Conservation (phyloP, 2,113 vertebrate species). For the Paramisgurnus dabryanus region DNA sequence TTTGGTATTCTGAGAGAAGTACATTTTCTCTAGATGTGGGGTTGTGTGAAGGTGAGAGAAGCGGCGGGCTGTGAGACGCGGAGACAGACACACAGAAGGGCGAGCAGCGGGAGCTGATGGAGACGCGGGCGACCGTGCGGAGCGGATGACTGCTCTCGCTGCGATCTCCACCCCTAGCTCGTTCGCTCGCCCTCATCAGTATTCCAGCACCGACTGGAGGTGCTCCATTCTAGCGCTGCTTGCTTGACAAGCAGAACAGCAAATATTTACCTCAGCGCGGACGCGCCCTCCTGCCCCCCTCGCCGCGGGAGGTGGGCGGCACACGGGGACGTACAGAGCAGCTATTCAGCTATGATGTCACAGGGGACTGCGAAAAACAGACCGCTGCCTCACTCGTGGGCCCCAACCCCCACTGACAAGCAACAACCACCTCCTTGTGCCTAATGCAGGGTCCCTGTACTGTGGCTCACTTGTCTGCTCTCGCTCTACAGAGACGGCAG, state of each 20-base stretch:
- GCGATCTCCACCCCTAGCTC: constrained; percentile 13
- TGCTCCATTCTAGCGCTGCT: constrained; percentile 66
- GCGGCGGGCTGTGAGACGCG: neutral
- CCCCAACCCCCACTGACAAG: constrained; percentile 25
- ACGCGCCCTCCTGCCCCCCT: constrained; percentile 43
- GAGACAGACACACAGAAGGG: neutral
- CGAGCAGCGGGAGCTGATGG: constrained; percentile 14
- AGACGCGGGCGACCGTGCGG: constrained; percentile 14
- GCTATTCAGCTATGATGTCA: constrained; percentile 54
- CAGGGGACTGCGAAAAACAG: constrained; percentile 47
- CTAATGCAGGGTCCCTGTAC: neutral
- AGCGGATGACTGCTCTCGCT: constrained; percentile 5
- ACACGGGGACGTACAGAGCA: constrained; percentile 55
- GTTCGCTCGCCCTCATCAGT: constrained; percentile 65
- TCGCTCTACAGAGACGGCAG: neutral
- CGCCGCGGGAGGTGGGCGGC: constrained; percentile 17
- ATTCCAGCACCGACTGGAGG: constrained; percentile 70
- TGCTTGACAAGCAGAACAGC: constrained; percentile 78
- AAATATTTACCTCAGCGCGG: constrained; percentile 76
- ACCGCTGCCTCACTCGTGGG: constrained; percentile 30
- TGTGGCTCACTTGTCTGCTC: constrained; percentile 8
- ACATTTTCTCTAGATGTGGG: constrained; percentile 2
- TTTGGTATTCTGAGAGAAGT: neutral
- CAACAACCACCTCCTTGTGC: constrained; percentile 56
- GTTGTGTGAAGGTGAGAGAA: constrained; percentile 6